Evolutionary conservation across 1,140 invertebrate species (phyloP).

Genomic region (Papilio polyxenes): DNA sequence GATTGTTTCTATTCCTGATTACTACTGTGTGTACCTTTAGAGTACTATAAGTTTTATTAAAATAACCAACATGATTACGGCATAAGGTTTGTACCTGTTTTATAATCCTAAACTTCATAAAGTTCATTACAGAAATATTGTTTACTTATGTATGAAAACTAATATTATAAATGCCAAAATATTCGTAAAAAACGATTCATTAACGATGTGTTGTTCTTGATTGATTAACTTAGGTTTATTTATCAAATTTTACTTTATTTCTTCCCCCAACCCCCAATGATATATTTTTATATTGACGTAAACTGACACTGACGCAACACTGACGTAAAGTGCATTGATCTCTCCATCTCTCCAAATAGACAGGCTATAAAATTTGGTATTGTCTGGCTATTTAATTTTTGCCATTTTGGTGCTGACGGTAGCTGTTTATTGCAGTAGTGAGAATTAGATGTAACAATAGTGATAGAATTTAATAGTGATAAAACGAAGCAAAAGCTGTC

Average conservation of each 20-base stretch:
- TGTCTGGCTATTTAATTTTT: too few relatives aligned
- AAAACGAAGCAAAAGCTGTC: too few relatives aligned
- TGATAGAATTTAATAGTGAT: too few relatives aligned
- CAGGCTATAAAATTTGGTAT: too few relatives aligned
- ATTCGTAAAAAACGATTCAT: background rate
- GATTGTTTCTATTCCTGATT: constrained; percentile 46
- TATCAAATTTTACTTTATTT: background rate
- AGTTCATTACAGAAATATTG: constrained; percentile 51
- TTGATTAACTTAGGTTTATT: background rate
- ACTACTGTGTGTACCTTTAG: constrained; percentile 48
- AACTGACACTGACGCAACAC: background rate
- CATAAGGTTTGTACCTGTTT: constrained; percentile 55
- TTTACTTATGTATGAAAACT: background rate
- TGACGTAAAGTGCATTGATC: too few relatives aligned
- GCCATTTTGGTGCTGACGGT: too few relatives aligned
- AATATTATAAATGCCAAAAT: background rate
- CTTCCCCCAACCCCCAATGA: background rate
- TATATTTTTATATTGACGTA: background rate
- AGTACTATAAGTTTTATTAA: constrained; percentile 44
- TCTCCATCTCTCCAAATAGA: too few relatives aligned
- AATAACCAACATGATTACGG: constrained; percentile 39
- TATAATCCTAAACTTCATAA: constrained; percentile 52
- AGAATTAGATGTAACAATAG: too few relatives aligned
- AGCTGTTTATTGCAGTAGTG: too few relatives aligned
- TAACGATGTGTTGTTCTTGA: background rate